Evolutionary conservation across 2,797 vertebrate species (phyloP).

Genomic region (Coregonus ussuriensis): DNA sequence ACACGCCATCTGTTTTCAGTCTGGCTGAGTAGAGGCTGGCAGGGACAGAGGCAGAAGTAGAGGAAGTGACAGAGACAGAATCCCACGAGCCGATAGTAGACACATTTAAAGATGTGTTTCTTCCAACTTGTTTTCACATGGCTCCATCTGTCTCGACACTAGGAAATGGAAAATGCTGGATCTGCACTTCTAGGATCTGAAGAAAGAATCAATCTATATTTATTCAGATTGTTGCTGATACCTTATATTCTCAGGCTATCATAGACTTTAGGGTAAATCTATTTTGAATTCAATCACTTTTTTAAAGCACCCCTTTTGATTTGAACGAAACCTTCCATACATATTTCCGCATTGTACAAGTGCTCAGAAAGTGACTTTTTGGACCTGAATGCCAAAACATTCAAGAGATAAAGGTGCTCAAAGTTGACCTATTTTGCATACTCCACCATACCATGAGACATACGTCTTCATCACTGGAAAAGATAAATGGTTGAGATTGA

Average conservation of each 20-base stretch:
- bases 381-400: no score
- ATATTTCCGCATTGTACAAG: no score
- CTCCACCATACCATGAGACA: no score
- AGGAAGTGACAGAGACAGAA: not conserved
- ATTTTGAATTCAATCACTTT: no score
- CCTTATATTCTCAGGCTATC: not conserved
- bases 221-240: no score
- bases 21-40: not conserved
- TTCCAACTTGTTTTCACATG: not conserved
- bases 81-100: not conserved
- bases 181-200: not conserved
- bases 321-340: no score
- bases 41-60: not conserved
- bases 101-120: not conserved
- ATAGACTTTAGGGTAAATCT: not conserved
- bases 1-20: slow-evolving; percentile 17
- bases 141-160: not conserved
- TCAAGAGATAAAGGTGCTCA: no score
- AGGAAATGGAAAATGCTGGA: not conserved
- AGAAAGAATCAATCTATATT: not conserved
- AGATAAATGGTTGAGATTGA: no score
- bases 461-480: no score
- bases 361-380: no score
- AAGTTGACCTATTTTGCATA: no score
- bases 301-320: no score